Evolutionary conservation across 2,888 invertebrate genomes (phyloP), one percentile per base, ranked within the genome.

Genomic region (Cryptosula pallasiana): DNA sequence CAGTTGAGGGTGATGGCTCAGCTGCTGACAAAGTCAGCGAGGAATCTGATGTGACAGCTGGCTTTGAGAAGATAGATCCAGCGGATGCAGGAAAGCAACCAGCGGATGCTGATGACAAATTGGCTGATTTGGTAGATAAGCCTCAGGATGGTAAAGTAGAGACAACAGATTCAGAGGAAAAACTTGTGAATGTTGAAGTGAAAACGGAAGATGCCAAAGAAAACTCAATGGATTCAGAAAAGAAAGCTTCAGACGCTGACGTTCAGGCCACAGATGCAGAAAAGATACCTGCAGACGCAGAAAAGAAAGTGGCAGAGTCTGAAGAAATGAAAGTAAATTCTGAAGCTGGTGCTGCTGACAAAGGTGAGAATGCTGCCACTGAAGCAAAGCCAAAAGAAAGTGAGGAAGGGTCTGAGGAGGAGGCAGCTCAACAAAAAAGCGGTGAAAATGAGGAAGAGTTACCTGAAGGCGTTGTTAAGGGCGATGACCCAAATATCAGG

Each of bases 221-320:
- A 20, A 27, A 57, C 13, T 1, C 36, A 34, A 73, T 54, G 23
- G 73, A 45, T 1, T 0, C 29, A 16, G 55, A 63, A 35, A 55
- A 32, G 23, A 72, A 72, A 57, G 74, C 29, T 16, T 69, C 34
- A 20, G 32, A 73, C 35, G 36, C 58, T 13, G 71, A 71, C 70
- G 58, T 69, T 32, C 36, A 71, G 35, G 73, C 36, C 29, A 72
- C 36, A 13, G 36, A 63, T 55, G 72, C 71, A 55, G 27, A 72
- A 72, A 35, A 58, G 34, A 55, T 36, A 23, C 71, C 34, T 71
- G 55, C 29, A 29, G 55, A 16, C 58, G 29, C 69, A 45, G 70
- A 5, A 13, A 5, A 45, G 20, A 20, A 20, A 13, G 45, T 45
- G 9, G 20, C 5, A 5, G 20, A 45, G 45, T 45, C 45, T 13